These are phyloP conservation scores for Xenopus petersii DNA, from an alignment of 2,797 vertebrate species.

Conservation along the genomic window DNA sequence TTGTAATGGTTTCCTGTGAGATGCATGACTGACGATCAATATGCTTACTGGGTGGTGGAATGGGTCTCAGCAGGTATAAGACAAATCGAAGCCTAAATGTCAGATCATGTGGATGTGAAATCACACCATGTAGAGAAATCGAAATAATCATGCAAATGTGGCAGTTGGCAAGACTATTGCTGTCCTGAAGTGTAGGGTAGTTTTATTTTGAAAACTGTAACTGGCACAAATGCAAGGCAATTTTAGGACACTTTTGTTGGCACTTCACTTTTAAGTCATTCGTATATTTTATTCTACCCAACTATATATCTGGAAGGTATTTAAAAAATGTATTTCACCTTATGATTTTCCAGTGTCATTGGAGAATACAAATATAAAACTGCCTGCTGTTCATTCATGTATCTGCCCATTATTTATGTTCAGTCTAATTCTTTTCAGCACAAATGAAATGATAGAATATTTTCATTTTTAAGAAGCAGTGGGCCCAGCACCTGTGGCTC, in stretches of 20 bases:
- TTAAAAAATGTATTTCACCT: constrained; percentile 14
- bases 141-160: constrained; percentile 44
- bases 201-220: constrained; percentile 45
- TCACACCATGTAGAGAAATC: constrained; percentile 43
- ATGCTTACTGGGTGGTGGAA: constrained; percentile 45
- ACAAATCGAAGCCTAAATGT: constrained; percentile 46
- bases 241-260: constrained; percentile 33
- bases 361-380: constrained; percentile 6
- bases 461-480: constrained; percentile 8
- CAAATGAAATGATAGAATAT: constrained; percentile 13
- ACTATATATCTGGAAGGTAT: constrained; percentile 23
- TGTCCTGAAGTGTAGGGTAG: constrained; percentile 37
- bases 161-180: constrained; percentile 32
- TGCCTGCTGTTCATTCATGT: background rate
- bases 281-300: constrained; percentile 39
- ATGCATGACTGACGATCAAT: constrained; percentile 46
- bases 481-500: constrained; percentile 5
- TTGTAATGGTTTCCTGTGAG: constrained; percentile 39
- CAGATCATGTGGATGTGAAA: constrained; percentile 42
- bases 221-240: constrained; percentile 39
- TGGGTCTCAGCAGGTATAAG: constrained; percentile 46
- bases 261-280: constrained; percentile 38
- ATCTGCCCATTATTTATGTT: constrained; percentile 1
- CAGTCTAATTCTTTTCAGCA: constrained; percentile 1
- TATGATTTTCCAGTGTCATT: constrained; percentile 24